Evolutionary conservation across 2,888 invertebrate species (phyloP).

Genomic region (Dryadula phaetusa): DNA sequence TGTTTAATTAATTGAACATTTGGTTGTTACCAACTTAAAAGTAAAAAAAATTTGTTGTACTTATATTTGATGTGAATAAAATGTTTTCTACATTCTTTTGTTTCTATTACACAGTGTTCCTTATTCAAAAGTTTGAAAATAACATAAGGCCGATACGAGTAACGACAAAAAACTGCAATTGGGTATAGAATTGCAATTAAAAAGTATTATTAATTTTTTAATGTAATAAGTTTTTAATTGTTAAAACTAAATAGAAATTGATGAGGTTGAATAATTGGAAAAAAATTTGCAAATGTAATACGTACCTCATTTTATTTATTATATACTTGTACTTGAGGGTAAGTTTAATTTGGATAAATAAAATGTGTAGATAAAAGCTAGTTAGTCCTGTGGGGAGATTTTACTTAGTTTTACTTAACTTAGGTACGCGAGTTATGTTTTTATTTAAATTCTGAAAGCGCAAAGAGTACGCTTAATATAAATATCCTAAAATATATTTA

Average conservation of each 20-base stretch:
- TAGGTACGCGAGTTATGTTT: no score
- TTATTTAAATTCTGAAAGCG: not conserved
- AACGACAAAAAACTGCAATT: no score
- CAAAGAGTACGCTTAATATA: not conserved
- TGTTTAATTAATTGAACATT: conserved; percentile 39
- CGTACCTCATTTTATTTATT: not conserved
- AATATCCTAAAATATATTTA: not conserved
- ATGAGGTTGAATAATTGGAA: not conserved
- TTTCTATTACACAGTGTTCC: conserved; percentile 16
- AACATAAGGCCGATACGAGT: no score
- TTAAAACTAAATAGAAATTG: no score
- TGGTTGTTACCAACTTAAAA: conserved; percentile 47
- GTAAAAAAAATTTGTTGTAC: conserved; percentile 61
- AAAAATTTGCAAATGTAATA: not conserved
- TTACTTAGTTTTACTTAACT: no score
- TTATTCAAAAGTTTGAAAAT: no score
- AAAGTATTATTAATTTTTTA: no score
- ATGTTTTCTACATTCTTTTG: conserved; percentile 51
- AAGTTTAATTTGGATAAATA: not conserved
- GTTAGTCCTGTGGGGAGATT: no score
- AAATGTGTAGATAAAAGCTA: not conserved
- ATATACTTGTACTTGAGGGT: not conserved
- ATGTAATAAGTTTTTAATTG: no score
- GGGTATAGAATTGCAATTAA: no score
- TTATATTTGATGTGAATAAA: conserved; percentile 69